Percentiles rank a stretch among this genome's conserved stretches.
Evolutionary conservation across 2,113 vertebrate species (phyloP).

Genomic region (Otolemur garnettii): DNA sequence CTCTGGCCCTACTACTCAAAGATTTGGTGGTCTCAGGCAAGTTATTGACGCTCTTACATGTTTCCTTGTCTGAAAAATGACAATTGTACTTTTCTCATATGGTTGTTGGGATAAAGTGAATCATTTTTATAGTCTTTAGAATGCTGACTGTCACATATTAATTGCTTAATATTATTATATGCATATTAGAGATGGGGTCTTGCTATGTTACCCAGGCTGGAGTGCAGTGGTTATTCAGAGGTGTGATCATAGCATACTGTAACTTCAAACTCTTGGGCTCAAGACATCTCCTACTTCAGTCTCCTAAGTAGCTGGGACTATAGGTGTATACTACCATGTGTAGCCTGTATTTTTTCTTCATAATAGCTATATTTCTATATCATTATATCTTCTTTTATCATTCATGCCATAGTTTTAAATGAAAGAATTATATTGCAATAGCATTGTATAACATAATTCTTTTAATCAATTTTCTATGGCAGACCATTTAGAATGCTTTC

Average conservation of each 20-base stretch:
- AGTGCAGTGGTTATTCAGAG: background rate
- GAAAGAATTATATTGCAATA: background rate
- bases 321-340: background rate
- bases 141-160: background rate
- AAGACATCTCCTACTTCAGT: background rate
- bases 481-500: background rate
- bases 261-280: background rate
- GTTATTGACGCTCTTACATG: background rate
- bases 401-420: background rate
- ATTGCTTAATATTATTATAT: background rate
- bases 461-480: background rate
- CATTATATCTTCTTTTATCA: background rate
- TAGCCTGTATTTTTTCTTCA: background rate
- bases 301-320: background rate
- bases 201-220: background rate
- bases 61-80: background rate
- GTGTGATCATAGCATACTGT: background rate
- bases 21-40: background rate
- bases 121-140: background rate
- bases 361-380: conserved; percentile 6
- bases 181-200: background rate
- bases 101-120: background rate
- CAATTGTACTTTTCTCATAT: background rate
- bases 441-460: background rate
- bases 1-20: fast-evolving